Evolutionary conservation across 2,888 invertebrate genomes (phyloP), one percentile per base, ranked within the genome.

Genomic region (Dioctria rufipes): DNA sequence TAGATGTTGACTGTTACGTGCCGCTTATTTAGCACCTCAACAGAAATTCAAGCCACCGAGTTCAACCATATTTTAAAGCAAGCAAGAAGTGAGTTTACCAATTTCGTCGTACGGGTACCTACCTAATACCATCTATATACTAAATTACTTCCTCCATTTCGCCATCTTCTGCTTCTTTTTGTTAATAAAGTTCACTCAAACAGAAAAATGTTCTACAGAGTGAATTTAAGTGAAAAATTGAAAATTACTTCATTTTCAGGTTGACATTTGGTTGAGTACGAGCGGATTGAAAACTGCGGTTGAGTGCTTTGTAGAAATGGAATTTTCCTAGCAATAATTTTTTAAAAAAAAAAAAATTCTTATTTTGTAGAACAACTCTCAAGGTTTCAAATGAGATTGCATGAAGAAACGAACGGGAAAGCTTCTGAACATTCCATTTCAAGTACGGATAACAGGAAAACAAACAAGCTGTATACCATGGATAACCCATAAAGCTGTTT

Each of bases 191-290:
- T 65, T 65, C 65, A 65, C 2, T 65, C 37, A 11, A 65, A 65
- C 65, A 65, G 65, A 65, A 65, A 65, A 65, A 65, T 40, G 37
- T 65, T 65, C 39, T 25, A 25, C 58, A 6, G 11, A 65, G 65
- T 65, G 65, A 65, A 65, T 65, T 65, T 65, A 40, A 65, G 65
- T 65, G 65, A 65, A 37, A 65, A 65, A 65, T 65, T 65, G 65
- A 65, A 65, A 65, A 65, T 65, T 39, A 40, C 65, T 65, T 40
- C 65, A 65, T 65, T 65, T 25, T 65, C 25, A 8, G 58, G 58
- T 58, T 58, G 58, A 58, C 58, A 58, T 11, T 58, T 13, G 25
- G 8, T 58, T n/a, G 4, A 11, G 51, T 11, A 11, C 11, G 51
- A 51, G 8, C 11, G 51, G 51, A 51, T 51, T 51, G 51, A 51